Conservation (phyloP, 2,888 invertebrate genomes). For the Lycaena phlaeas region DNA sequence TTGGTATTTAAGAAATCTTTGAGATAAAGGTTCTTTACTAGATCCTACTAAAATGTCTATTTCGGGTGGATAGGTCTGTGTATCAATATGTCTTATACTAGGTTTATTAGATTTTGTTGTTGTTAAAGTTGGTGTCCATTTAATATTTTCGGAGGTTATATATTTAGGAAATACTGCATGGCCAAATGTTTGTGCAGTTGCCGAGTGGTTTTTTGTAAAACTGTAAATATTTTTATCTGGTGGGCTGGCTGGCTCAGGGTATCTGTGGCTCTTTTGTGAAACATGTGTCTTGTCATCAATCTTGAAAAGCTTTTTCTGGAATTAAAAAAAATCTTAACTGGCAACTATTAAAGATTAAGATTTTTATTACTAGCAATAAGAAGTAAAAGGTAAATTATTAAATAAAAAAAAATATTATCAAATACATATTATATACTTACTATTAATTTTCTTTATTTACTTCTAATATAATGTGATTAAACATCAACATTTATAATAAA, state of each 20-base stretch:
- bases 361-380: too few species aligned
- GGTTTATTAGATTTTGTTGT: neutral
- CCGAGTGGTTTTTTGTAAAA: neutral
- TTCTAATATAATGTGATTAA: too few species aligned
- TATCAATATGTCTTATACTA: neutral
- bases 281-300: slow-evolving; percentile 17
- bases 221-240: slow-evolving; percentile 16
- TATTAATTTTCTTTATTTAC: too few species aligned
- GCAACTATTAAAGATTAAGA: too few species aligned
- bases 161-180: neutral
- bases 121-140: neutral
- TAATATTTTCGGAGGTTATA: neutral
- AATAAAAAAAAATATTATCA: too few species aligned
- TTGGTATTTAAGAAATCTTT: neutral
- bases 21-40: neutral
- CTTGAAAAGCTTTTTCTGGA: slow-evolving; percentile 22
- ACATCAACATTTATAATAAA: too few species aligned
- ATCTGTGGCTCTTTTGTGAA: slow-evolving; percentile 23
- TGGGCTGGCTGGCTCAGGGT: slow-evolving; percentile 32
- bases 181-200: neutral
- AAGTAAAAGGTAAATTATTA: too few species aligned
- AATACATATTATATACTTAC: too few species aligned
- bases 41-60: neutral
- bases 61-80: slow-evolving; percentile 1
- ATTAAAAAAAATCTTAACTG: neutral